Evolutionary conservation across 2,797 vertebrate species (phyloP).

Genomic region (Acanthopagrus latus): DNA sequence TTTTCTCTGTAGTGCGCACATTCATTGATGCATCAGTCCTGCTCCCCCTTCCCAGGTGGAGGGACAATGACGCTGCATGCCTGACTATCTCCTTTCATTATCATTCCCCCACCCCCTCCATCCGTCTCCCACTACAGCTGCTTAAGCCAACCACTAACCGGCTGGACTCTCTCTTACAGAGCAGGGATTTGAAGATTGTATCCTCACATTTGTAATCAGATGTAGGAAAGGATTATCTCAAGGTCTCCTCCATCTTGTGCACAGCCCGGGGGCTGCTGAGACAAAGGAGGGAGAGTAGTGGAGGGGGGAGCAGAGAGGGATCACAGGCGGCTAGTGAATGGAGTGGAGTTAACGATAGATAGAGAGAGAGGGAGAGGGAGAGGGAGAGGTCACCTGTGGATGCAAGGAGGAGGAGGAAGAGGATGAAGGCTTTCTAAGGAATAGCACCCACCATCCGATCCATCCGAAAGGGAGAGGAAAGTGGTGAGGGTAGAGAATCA

Average conservation of each 20-base stretch:
- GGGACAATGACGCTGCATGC: conserved; percentile 38
- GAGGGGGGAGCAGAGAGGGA: conserved; percentile 12
- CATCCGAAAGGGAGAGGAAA: conserved; percentile 7
- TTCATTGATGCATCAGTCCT: conserved; percentile 55
- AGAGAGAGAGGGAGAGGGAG: conserved; percentile 18
- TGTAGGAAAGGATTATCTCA: conserved; percentile 77
- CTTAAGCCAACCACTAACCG: conserved; percentile 49
- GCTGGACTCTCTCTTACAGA: conserved; percentile 33
- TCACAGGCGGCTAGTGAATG: conserved; percentile 20
- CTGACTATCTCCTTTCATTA: conserved; percentile 61
- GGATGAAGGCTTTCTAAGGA: conserved; percentile 48
- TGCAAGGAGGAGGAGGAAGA: conserved; percentile 48
- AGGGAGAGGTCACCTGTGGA: conserved; percentile 77
- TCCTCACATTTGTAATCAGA: conserved; percentile 81
- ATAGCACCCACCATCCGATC: conserved; percentile 30
- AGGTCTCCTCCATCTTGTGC: conserved; percentile 78
- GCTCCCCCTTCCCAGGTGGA: conserved; percentile 62
- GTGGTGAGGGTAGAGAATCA: conserved; percentile 3
- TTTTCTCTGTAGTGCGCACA: conserved; percentile 23
- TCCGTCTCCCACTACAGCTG: conserved; percentile 60
- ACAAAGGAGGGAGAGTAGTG: conserved; percentile 31
- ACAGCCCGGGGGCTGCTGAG: conserved; percentile 53
- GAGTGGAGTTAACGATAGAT: conserved; percentile 37
- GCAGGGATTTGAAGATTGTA: conserved; percentile 79
- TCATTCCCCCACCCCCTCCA: conserved; percentile 60